phyloP scores from a whole-genome alignment of 2,888 invertebrate genomes.

The Oscheius myriophilus region DNA sequence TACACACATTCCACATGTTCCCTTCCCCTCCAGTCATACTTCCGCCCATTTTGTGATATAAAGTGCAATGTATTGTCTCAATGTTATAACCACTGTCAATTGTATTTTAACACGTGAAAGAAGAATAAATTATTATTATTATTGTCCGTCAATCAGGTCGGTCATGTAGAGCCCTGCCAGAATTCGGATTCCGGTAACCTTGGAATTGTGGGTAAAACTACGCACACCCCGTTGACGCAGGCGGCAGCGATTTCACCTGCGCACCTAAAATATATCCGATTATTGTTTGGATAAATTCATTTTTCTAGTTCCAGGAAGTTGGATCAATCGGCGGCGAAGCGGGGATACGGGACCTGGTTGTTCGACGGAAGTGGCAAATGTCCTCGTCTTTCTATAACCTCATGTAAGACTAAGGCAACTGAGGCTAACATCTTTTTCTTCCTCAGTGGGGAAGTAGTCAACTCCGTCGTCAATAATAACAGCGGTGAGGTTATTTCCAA shows the following conservation, averaged over 20 bases:
- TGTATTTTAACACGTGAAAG: too few species aligned
- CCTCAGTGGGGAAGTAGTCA: conserved; percentile 98
- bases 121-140: too few species aligned
- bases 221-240: conserved; percentile 95
- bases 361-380: conserved; percentile 98
- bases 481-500: conserved; percentile 96
- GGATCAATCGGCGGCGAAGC: conserved; percentile 99
- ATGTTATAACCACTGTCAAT: too few species aligned
- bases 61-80: too few species aligned
- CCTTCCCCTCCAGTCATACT: too few species aligned
- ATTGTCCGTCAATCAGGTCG: conserved; percentile 97
- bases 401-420: not conserved
- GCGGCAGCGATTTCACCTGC: conserved; percentile 99
- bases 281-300: not conserved
- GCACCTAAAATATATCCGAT: conserved; percentile 76
- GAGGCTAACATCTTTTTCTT: conserved; percentile 87
- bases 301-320: conserved; percentile 83
- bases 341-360: conserved; percentile 96
- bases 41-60: too few species aligned
- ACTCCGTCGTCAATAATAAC: conserved; percentile 99
- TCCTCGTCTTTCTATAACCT: conserved; percentile 90
- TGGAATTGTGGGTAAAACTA: conserved; percentile 76
- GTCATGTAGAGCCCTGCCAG: conserved; percentile 99
- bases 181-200: conserved; percentile 86
- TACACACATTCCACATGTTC: too few species aligned